Conservation (phyloP, 1,140 invertebrate genomes). For the Cryptotermes secundus region DNA sequence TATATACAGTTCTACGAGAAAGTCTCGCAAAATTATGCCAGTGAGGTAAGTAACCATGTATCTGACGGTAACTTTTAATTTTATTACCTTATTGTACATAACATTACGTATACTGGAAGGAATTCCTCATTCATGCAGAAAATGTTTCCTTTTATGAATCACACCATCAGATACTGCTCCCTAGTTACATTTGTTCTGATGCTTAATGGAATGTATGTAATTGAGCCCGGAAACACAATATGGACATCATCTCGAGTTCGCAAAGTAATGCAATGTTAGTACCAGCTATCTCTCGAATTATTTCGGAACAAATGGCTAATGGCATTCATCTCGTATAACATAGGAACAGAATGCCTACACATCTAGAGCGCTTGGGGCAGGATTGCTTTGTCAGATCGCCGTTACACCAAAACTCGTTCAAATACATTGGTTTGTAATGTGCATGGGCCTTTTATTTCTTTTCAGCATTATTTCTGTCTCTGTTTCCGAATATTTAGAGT, state of each 20-base stretch:
- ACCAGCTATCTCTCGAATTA: neutral
- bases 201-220: slow-evolving; percentile 8
- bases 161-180: neutral
- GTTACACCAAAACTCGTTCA: no score
- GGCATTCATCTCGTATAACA: neutral
- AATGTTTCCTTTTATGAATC: neutral
- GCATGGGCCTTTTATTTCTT: no score
- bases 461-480: no score
- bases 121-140: neutral
- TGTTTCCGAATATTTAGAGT: no score
- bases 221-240: neutral
- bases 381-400: no score
- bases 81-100: neutral
- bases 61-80: no score
- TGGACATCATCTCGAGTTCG: neutral
- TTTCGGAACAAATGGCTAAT: neutral
- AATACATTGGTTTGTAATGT: no score
- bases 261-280: neutral
- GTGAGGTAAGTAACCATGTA: no score
- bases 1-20: no score
- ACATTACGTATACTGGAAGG: neutral
- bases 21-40: no score
- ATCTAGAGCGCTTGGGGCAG: no score
- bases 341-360: neutral
- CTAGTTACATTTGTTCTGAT: neutral